Evolutionary conservation across 2,797 vertebrate genomes (phyloP).

Genomic region (Nyctibius grandis): DNA sequence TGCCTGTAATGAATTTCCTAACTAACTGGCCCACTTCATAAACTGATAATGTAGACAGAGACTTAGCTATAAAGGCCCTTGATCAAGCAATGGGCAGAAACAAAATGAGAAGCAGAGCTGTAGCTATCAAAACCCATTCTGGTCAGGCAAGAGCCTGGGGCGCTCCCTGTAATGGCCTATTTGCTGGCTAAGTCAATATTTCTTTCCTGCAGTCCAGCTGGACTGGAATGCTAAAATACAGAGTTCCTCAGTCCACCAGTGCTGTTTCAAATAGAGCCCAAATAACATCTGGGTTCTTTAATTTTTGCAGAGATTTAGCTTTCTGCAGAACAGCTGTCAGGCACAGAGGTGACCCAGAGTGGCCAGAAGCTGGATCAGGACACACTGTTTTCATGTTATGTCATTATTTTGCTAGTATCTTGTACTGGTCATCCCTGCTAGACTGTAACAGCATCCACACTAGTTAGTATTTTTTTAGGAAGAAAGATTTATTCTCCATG

Average conservation of each 20-base stretch:
- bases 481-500: not conserved
- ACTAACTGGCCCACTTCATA: not conserved
- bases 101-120: not conserved
- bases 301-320: not conserved
- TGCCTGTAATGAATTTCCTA: not conserved
- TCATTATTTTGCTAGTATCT: not conserved
- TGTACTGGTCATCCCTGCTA: not conserved
- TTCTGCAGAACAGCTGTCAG: not conserved
- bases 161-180: not conserved
- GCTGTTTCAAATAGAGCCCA: not conserved
- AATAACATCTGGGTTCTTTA: not conserved
- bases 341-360: not conserved
- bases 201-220: not conserved
- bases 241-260: not conserved
- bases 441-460: not conserved
- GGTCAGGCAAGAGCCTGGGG: not conserved
- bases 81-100: not conserved
- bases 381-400: not conserved
- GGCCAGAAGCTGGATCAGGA: not conserved
- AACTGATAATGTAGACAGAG: not conserved
- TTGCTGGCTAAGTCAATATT: slow-evolving; percentile 3
- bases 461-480: not conserved
- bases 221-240: not conserved
- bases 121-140: not conserved
- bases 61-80: not conserved